Base-by-base conservation (phyloP, 2,888 invertebrate genomes). In the Uloborus plumipes region DNA sequence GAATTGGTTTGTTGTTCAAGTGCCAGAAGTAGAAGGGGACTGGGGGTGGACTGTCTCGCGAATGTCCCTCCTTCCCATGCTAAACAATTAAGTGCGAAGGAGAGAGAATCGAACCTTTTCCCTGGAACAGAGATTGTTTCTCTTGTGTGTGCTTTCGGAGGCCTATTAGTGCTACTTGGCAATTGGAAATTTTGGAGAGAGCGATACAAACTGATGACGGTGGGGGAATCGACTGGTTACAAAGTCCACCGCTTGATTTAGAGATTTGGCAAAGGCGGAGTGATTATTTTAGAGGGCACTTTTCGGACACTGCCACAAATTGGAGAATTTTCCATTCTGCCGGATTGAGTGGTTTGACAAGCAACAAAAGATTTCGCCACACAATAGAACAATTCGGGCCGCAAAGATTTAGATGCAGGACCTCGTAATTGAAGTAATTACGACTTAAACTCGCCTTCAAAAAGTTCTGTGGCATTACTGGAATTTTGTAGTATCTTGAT, bases 1-100 rank as follows among this genome's bases (percentile, higher is more conserved):
- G 69, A 80, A 80, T 80, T 74, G 80, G 80, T 74, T 80, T 80
- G 80, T 80, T 80, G 80, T 80, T 80, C 55, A 80, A 80, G 80
- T 80, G 67, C 67, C 73, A 64, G 39, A 39, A 67, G 53, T 69
- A 70, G 53, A 74, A 80, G 51, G 50, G 51, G 62, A 49, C 2
- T 14, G 72, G 65, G 65, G 18, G 7, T 69, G 58, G 66, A 39
- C 58, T 80, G 80, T 80, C 80, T 70, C 74, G 74, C 69, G 50
- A 80, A 72, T 49, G 22, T 69, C 74, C 64, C 50, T 39, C 61
- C 3, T 49, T 62, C 69, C 49, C 26, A 39, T 49, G n/a, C 22
- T 14, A n/a, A 74, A 80, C 80, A 80, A 80, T 80, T 80, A 80
- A 80, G 80, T 80, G 69, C 80, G 62, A 61, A 47, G 49, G 64